Evolutionary conservation across 2,888 invertebrate species (phyloP), one percentile per base, ranked within the genome.

Genomic region (Eristalis pertinax): DNA sequence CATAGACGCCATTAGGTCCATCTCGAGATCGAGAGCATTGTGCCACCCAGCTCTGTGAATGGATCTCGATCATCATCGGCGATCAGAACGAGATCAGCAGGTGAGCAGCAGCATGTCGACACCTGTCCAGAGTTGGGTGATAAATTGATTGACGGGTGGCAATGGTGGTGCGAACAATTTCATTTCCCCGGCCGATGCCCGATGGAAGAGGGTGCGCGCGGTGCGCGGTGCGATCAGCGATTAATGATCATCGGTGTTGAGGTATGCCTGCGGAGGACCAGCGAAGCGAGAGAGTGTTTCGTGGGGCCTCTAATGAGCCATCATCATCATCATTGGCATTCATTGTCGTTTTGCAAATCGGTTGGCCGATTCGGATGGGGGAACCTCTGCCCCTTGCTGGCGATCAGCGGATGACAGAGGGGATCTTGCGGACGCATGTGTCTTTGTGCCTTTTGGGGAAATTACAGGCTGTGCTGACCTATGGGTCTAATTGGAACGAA

Each of bases 91-190:
- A 81, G 82, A 82, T 77, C 73, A 77, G 73, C 82, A 70, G 68
- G 76, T 69, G 76, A 58, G 32, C 60, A n/a, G 22, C 24, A 41
- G 41, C 68, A 7, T 77, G 76, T 77, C 82, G 77, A 73, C 81
- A 81, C 72, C 56, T 70, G 60, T 67, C 75, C 56, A 24, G 70
- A 63, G 60, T 76, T 67, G 67, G 69, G 68, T 81, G 77, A 74
- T 81, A 50, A 77, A 81, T 64, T 85, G 85, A 85, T 81, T 85
- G 85, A 85, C 81, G 81, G 69, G 80, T 65, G 79, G 64, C 74
- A 60, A 43, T 35, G 63, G n/a, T 22, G 43, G 50, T 56, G 72
- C 58, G 41, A 73, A 68, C 62, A 62, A 50, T 69, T 78, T 84
- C 65, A 75, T 70, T 65, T 62, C 32, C 50, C 35, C 50, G 24